Conservation (phyloP, 2,888 invertebrate genomes). For the Tuta absoluta region DNA sequence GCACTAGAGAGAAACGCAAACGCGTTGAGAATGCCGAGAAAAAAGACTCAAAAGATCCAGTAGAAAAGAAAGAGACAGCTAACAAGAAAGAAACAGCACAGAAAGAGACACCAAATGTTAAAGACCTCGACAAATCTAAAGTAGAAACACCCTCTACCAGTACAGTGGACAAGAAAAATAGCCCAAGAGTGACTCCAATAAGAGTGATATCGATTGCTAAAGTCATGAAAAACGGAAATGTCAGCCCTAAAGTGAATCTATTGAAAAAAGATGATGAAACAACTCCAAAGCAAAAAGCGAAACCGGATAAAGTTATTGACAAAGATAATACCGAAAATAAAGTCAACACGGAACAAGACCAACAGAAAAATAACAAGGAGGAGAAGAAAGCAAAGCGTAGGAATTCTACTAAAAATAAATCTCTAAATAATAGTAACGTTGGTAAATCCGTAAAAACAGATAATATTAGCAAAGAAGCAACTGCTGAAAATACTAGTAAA, state of each 20-base stretch:
- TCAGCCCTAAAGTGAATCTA: constrained; percentile 27
- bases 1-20: constrained; percentile 50
- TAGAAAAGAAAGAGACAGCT: constrained; percentile 34
- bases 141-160: constrained; percentile 30
- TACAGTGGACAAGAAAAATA: not conserved
- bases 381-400: constrained; percentile 42
- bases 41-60: not conserved
- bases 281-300: constrained; percentile 28
- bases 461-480: constrained; percentile 40
- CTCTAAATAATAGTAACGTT: constrained; percentile 42
- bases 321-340: constrained; percentile 39
- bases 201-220: constrained; percentile 38
- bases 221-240: constrained; percentile 33
- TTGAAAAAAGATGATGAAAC: constrained; percentile 39
- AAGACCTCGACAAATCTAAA: constrained; percentile 49
- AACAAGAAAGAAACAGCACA: constrained; percentile 31
- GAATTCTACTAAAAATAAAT: constrained; percentile 54
- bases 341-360: constrained; percentile 21
- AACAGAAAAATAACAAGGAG: constrained; percentile 41
- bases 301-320: constrained; percentile 30
- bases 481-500: constrained; percentile 36
- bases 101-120: constrained; percentile 41
- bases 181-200: constrained; percentile 27
- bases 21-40: constrained; percentile 29
- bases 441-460: constrained; percentile 34